Conservation (phyloP, 2,888 invertebrate genomes). For the Galeopsomyia nigrocyanea region DNA sequence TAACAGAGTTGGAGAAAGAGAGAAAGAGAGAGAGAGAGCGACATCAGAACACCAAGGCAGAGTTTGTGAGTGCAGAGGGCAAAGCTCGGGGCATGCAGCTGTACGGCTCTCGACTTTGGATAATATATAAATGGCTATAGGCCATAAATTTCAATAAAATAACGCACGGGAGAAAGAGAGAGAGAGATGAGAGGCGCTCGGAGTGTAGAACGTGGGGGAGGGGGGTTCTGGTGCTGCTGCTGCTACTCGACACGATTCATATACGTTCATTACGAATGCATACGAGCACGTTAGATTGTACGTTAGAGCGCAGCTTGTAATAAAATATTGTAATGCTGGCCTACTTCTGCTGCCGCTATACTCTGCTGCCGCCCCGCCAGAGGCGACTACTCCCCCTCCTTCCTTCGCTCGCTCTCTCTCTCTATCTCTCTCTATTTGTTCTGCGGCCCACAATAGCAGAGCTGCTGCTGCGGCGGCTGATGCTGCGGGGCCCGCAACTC, state of each 20-base stretch:
- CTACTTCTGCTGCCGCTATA: slow-evolving; percentile 39
- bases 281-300: slow-evolving; percentile 68
- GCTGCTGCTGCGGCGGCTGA: neutral
- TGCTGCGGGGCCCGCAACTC: too few relatives aligned
- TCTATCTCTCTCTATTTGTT: slow-evolving; percentile 38
- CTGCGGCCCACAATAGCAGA: slow-evolving; percentile 5
- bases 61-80: slow-evolving; percentile 27
- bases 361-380: too few relatives aligned
- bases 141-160: slow-evolving; percentile 64
- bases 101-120: slow-evolving; percentile 49
- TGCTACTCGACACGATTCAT: slow-evolving; percentile 65
- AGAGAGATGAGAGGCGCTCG: slow-evolving; percentile 45
- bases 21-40: slow-evolving; percentile 30
- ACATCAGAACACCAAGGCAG: too few relatives aligned
- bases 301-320: slow-evolving; percentile 66
- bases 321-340: slow-evolving; percentile 62
- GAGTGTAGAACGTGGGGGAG: slow-evolving; percentile 40
- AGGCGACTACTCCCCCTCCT: neutral
- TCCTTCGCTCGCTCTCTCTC: neutral
- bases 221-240: slow-evolving; percentile 27
- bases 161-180: slow-evolving; percentile 46
- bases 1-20: slow-evolving; percentile 6
- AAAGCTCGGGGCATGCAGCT: slow-evolving; percentile 39
- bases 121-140: slow-evolving; percentile 53
- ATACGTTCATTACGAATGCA: slow-evolving; percentile 69